Evolutionary conservation across 2,797 vertebrate genomes (phyloP).

Genomic region (Rhinophrynus dorsalis): DNA sequence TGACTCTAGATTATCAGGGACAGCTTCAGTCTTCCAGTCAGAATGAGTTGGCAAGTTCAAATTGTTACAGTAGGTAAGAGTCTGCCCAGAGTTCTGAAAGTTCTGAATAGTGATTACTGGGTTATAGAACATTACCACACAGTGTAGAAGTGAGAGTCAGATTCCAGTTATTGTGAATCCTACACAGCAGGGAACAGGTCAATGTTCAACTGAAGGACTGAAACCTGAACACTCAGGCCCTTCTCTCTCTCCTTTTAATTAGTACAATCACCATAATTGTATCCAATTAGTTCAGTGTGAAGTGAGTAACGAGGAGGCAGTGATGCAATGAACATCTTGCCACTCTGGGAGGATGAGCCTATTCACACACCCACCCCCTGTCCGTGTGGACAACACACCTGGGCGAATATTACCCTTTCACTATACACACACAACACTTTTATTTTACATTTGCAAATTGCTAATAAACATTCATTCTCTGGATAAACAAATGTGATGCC

Average conservation of each 20-base stretch:
- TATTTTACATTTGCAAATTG: constrained; percentile 47
- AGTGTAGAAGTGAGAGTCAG: constrained; percentile 4
- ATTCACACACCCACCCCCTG: constrained; percentile 35
- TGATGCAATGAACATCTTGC: constrained; percentile 12
- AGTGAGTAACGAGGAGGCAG: constrained; percentile 41
- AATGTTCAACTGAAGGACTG: neutral
- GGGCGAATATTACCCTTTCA: constrained; percentile 24
- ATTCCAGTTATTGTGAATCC: constrained; percentile 13
- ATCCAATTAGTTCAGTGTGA: constrained; percentile 46
- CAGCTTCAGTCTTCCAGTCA: too few species aligned
- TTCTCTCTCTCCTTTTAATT: constrained; percentile 31
- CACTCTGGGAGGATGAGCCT: constrained; percentile 30
- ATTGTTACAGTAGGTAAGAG: too few species aligned
- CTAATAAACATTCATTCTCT: constrained; percentile 46
- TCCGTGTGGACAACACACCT: constrained; percentile 38
- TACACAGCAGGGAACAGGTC: constrained; percentile 5
- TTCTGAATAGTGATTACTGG: too few species aligned
- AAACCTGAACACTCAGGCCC: neutral
- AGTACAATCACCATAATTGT: constrained; percentile 46
- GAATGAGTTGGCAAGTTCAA: too few species aligned
- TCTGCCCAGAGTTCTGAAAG: too few species aligned
- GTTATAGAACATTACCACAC: constrained; percentile 3
- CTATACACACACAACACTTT: constrained; percentile 33
- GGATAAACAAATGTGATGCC: constrained; percentile 41
- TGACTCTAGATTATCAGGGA: too few species aligned